Evolutionary conservation across 2,797 vertebrate species (phyloP).

Genomic region (Orientallactaga sibirica): DNA sequence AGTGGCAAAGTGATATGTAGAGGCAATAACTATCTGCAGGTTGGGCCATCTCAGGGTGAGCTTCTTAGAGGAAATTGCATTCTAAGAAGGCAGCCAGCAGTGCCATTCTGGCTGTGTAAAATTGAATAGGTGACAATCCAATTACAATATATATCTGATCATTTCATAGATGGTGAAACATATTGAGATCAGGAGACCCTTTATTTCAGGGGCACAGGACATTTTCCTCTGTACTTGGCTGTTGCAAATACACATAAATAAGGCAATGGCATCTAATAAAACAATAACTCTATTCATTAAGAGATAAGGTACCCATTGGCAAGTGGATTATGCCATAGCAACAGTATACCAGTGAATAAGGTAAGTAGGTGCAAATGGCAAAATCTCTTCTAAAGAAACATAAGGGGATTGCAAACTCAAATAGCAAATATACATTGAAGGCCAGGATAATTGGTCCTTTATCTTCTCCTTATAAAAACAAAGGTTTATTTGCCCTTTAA

Average conservation of each 20-base stretch:
- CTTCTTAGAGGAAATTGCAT: conserved; percentile 65
- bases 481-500: conserved; percentile 85
- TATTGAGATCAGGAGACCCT: conserved; percentile 53
- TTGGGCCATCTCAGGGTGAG: conserved; percentile 34
- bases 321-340: conserved; percentile 53
- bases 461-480: conserved; percentile 83
- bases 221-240: conserved; percentile 15
- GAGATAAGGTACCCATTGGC: conserved; percentile 39
- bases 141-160: conserved; percentile 71
- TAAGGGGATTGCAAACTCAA: conserved; percentile 73
- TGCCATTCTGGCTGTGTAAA: conserved; percentile 56
- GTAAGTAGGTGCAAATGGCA: conserved; percentile 47
- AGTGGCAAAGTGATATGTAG: conserved; percentile 56
- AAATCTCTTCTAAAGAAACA: conserved; percentile 74
- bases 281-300: conserved; percentile 71
- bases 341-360: conserved; percentile 59
- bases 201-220: conserved; percentile 56
- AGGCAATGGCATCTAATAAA: conserved; percentile 56
- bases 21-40: conserved; percentile 49
- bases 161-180: conserved; percentile 56
- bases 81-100: conserved; percentile 56
- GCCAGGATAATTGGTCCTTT: conserved; percentile 81
- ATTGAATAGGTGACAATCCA: conserved; percentile 79
- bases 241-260: conserved; percentile 65
- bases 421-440: conserved; percentile 70